These are phyloP conservation scores for Coptotermes formosanus DNA, from an alignment of 1,140 invertebrate species.

Conservation along the genomic window DNA sequence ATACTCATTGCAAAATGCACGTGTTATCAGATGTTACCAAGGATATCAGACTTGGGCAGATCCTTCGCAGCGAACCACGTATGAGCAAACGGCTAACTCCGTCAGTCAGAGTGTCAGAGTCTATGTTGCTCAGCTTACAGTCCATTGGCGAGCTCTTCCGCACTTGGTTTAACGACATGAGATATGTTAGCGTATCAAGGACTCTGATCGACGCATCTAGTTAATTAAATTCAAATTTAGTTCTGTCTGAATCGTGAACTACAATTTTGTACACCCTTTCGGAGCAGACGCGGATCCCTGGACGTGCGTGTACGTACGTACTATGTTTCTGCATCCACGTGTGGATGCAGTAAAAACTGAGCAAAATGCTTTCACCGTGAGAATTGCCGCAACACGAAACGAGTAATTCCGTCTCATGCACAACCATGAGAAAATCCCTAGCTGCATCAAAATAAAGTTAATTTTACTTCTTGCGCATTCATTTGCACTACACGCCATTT, in stretches of 20 bases:
- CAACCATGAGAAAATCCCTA: neutral
- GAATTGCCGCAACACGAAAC: neutral
- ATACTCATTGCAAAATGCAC: too few relatives aligned
- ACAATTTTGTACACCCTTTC: neutral
- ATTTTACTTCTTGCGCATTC: neutral
- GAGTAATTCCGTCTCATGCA: neutral
- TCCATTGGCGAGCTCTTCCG: too few relatives aligned
- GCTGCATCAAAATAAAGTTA: neutral
- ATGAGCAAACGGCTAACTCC: too few relatives aligned
- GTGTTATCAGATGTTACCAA: too few relatives aligned
- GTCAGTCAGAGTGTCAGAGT: too few relatives aligned
- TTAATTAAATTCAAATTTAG: too few relatives aligned
- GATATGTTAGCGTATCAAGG: too few relatives aligned
- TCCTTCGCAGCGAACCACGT: too few relatives aligned
- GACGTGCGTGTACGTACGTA: neutral
- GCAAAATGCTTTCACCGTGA: neutral
- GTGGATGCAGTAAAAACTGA: neutral
- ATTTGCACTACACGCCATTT: neutral
- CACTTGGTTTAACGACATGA: too few relatives aligned
- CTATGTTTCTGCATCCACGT: neutral
- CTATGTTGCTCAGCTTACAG: too few relatives aligned
- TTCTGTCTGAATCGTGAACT: neutral
- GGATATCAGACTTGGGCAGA: too few relatives aligned
- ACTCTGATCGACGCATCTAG: too few relatives aligned
- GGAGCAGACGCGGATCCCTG: neutral